phyloP scores from a whole-genome alignment of 2,113 vertebrate species.

The Melospiza georgiana region DNA sequence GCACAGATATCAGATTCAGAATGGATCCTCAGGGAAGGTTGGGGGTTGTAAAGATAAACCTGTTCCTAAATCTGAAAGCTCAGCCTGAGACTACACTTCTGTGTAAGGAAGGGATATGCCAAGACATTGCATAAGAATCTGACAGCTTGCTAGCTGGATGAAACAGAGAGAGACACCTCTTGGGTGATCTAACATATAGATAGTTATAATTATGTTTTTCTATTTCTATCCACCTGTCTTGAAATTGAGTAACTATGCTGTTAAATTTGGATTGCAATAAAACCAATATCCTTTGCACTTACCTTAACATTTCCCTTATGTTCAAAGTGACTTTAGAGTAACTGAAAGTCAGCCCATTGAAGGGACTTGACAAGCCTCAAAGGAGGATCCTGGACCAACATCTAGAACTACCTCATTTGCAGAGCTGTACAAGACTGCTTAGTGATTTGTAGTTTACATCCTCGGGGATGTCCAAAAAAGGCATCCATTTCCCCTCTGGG shows the following conservation, averaged over 20 bases:
- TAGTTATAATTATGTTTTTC: slow-evolving; percentile 61
- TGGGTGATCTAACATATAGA: slow-evolving; percentile 66
- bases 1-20: slow-evolving; percentile 22
- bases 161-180: slow-evolving; percentile 65
- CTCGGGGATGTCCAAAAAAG: neutral
- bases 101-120: slow-evolving; percentile 30
- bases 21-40: slow-evolving; percentile 26
- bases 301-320: neutral
- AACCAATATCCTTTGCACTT: neutral
- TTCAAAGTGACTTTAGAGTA: slow-evolving; percentile 1
- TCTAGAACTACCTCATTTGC: neutral
- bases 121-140: slow-evolving; percentile 66
- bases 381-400: neutral
- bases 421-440: neutral
- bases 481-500: neutral
- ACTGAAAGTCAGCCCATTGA: neutral
- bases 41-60: slow-evolving; percentile 59
- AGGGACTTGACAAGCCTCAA: neutral
- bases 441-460: neutral
- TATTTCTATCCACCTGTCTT: slow-evolving; percentile 67
- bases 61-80: slow-evolving; percentile 64
- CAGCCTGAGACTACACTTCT: slow-evolving; percentile 28
- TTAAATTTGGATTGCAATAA: slow-evolving; percentile 53
- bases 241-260: slow-evolving; percentile 58
- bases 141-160: slow-evolving; percentile 63